These are phyloP conservation scores for Crossaster papposus DNA, from an alignment of 53 echinoderm and acorn worm genomes.

Conservation along the genomic window DNA sequence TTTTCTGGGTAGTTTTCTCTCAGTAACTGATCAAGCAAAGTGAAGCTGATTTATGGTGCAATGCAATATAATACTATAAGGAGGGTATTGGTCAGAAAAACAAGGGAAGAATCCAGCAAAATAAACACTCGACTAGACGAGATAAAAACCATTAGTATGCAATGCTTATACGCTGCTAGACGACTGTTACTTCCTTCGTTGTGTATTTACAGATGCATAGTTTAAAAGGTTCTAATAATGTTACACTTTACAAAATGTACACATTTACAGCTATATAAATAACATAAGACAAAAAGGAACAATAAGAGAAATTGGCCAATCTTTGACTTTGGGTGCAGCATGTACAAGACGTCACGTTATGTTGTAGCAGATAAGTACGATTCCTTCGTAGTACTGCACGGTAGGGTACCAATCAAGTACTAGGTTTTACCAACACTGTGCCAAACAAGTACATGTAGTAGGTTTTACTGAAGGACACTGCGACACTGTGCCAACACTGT, in stretches of 20 bases:
- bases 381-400: not conserved
- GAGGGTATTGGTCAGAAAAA: not conserved
- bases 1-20: no score
- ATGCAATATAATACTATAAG: no score
- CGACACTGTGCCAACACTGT: no score
- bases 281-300: not conserved
- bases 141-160: not conserved
- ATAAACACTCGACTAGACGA: not conserved
- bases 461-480: no score
- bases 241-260: slow-evolving; percentile 46
- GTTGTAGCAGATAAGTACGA: no score
- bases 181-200: not conserved
- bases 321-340: not conserved
- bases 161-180: not conserved
- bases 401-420: not conserved
- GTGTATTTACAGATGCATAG: slow-evolving; percentile 66
- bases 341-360: not conserved
- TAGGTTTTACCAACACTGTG: not conserved
- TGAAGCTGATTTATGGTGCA: no score
- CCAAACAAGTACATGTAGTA: no score
- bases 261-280: slow-evolving; percentile 30
- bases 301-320: not conserved
- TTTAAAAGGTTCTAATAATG: slow-evolving; percentile 30
- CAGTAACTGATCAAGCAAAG: no score
- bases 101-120: not conserved